Base-by-base conservation (phyloP, 2,888 invertebrate species). In the Cerastoderma edule region DNA sequence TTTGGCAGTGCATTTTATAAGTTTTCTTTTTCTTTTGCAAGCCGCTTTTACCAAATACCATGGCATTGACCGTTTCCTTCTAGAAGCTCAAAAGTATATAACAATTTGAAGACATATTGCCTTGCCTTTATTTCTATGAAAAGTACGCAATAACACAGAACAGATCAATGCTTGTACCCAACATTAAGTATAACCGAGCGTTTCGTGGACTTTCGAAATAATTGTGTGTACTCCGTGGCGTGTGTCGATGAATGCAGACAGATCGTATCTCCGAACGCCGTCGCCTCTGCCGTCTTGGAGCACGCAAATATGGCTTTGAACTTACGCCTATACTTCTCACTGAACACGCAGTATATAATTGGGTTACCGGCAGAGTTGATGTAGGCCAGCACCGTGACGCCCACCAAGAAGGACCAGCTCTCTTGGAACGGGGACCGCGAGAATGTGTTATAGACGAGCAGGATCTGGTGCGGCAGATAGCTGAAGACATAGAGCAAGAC, bases 401-500 rank as follows among this genome's bases (percentile, higher is more conserved):
- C 88, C 2, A 92, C 92, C 10, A 91, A 80, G 75, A 88, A 91
- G 6, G 88, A 78, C 92, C 92, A 92, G 6, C 89, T 91, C 64
- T 88, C 85, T 48, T 89, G 89, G 75, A 93, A 91, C 0, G 86
- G 86, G 5, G 83, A 82, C 1, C 80, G 74, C 3, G 91, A 89
- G 68, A 92, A 87, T 3, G 91, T 90, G 73, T 89, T 91, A 85
- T 92, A 93, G 69, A 92, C 83, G 10, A 93, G 84, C 44, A 92
- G 83, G 6, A 92, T 89, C 80, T 93, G 93, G 35, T 93, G 93
- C 0, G 93, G 93, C 0, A 93, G 93, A 81, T 94, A 93, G 83
- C 93, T 93, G 32, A 93, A 79, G 83, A 93, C 93, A 85, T 93
- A 93, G 32, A 94, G 91, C 46, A 91, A 80, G 65, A 93, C 93